Evolutionary conservation across 1,140 invertebrate genomes (phyloP).

Genomic region (Cydia strobilella): DNA sequence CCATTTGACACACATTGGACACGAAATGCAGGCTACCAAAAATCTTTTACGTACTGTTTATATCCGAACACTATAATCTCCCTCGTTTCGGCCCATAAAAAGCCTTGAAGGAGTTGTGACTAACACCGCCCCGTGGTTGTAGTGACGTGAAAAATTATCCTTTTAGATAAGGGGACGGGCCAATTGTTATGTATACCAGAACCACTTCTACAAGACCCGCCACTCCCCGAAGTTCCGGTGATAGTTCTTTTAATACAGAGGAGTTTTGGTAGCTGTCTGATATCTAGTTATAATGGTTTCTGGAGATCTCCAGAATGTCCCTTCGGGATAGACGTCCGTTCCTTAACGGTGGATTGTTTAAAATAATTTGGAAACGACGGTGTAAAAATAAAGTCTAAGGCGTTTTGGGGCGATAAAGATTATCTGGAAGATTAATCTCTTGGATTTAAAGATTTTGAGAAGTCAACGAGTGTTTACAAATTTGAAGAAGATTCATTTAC

Average conservation of each 20-base stretch:
- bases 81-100: conserved; percentile 55
- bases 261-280: not conserved
- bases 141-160: conserved; percentile 69
- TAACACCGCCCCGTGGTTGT: conserved; percentile 56
- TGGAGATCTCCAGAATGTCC: conserved; percentile 41
- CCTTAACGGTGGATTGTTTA: conserved; percentile 44
- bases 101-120: conserved; percentile 65
- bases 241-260: not conserved
- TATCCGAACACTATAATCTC: conserved; percentile 11
- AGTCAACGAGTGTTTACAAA: not conserved
- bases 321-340: conserved; percentile 44
- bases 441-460: not conserved
- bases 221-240: not conserved
- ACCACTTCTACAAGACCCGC: conserved; percentile 42
- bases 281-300: conserved; percentile 38
- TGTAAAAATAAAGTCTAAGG: conserved; percentile 23
- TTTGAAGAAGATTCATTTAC: not conserved
- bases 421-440: not conserved
- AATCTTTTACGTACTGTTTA: not conserved
- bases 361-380: conserved; percentile 50
- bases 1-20: too few species aligned
- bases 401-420: not conserved
- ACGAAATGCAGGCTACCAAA: not conserved
- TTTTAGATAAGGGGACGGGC: conserved; percentile 62
- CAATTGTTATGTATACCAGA: conserved; percentile 58